Conservation (phyloP, 64 coral and sea anemone genomes). For the Actinia equina region DNA sequence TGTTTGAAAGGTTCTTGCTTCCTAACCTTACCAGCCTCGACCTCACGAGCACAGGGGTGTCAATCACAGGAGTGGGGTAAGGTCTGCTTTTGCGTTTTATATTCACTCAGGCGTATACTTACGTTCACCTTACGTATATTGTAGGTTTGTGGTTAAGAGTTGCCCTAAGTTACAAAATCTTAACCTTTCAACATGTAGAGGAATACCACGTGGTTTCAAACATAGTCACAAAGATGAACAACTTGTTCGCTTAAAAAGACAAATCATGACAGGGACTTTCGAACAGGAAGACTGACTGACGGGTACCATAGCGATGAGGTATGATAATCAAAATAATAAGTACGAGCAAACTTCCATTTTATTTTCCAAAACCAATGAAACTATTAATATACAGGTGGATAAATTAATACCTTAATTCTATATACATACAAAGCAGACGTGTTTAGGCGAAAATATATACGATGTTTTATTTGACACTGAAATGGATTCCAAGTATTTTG, state of each 20-base stretch:
- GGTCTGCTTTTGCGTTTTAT: neutral
- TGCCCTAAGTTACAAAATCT: conserved; percentile 13
- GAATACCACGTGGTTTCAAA: conserved; percentile 16
- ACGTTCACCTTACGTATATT: neutral
- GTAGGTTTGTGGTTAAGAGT: neutral
- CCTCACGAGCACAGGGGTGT: conserved; percentile 7
- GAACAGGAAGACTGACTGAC: neutral
- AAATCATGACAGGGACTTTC: neutral
- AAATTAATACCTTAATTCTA: neutral
- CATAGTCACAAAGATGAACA: neutral
- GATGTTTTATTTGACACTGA: neutral
- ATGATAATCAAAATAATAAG: neutral
- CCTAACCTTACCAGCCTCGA: conserved; percentile 13
- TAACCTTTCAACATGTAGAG: conserved; percentile 16
- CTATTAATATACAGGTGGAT: neutral
- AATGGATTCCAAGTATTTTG: neutral
- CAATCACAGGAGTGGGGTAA: conserved; percentile 18
- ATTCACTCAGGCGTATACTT: neutral
- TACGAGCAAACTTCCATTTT: too few relatives aligned
- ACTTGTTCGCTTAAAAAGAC: neutral
- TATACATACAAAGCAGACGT: neutral
- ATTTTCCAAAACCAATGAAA: neutral
- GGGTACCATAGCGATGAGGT: neutral
- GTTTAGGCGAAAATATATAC: too few relatives aligned
- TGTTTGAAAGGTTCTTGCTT: neutral